Percentiles rank a stretch among this genome's conserved stretches.
phyloP scores from a whole-genome alignment of 2,888 invertebrate genomes.

The Archaeoteleia sp. region DNA sequence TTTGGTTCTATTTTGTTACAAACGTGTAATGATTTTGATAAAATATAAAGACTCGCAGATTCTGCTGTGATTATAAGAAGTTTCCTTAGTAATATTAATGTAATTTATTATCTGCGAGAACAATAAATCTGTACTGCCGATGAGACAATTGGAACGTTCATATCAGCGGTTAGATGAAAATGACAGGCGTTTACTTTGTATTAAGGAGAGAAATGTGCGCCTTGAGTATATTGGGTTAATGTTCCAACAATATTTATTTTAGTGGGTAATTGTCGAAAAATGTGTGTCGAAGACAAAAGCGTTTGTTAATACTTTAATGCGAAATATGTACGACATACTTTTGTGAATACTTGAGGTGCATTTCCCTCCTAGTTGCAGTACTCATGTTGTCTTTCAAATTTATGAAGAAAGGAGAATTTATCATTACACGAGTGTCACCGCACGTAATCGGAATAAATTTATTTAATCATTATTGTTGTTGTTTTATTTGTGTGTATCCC shows the following conservation, averaged over 20 bases:
- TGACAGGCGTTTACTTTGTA: too few species aligned
- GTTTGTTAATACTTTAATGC: constrained; percentile 5
- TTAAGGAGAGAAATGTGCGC: neutral
- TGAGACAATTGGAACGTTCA: constrained; percentile 32
- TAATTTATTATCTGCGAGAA: constrained; percentile 35
- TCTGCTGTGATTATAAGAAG: constrained; percentile 17
- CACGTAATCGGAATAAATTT: constrained; percentile 58
- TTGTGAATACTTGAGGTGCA: constrained; percentile 9
- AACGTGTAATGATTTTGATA: neutral
- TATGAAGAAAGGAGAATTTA: constrained; percentile 5
- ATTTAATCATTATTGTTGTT: constrained; percentile 58
- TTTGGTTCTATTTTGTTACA: too few species aligned
- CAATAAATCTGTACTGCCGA: constrained; percentile 55
- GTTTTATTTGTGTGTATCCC: too few species aligned
- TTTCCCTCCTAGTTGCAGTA: constrained; percentile 9
- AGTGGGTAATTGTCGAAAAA: too few species aligned
- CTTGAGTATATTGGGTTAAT: constrained; percentile 8
- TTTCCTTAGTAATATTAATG: constrained; percentile 22
- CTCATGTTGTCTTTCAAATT: constrained; percentile 33
- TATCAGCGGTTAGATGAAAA: constrained; percentile 12
- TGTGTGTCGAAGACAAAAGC: too few species aligned
- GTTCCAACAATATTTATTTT: neutral
- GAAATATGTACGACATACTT: constrained; percentile 5
- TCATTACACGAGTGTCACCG: constrained; percentile 53
- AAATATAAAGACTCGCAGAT: constrained; percentile 23